Evolutionary conservation across 2,113 vertebrate species (phyloP).

Genomic region (Lophius piscatorius): DNA sequence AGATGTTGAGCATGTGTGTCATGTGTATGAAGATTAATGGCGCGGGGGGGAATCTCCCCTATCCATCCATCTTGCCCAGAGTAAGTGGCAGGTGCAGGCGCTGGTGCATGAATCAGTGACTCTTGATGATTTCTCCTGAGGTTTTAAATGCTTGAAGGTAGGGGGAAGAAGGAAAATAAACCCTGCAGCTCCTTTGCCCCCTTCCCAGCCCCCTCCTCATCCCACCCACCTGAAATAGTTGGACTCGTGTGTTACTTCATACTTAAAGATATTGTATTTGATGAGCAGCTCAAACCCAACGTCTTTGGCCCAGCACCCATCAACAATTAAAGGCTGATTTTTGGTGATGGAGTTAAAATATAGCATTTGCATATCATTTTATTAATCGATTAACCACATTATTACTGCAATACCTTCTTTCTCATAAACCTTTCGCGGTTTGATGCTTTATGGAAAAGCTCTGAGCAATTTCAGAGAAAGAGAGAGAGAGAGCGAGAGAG

Average conservation of each 20-base stretch:
- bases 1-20: slow-evolving; percentile 43
- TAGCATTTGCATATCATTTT: too few species aligned
- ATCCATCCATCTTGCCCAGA: slow-evolving; percentile 63
- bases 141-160: slow-evolving; percentile 35
- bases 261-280: slow-evolving; percentile 15
- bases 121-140: slow-evolving; percentile 71
- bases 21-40: slow-evolving; percentile 72
- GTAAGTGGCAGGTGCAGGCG: slow-evolving; percentile 73
- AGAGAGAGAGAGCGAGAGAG: slow-evolving; percentile 14
- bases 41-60: slow-evolving; percentile 41
- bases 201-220: background rate
- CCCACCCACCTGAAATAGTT: slow-evolving; percentile 31
- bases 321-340: background rate
- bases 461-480: background rate
- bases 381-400: too few species aligned
- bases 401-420: too few species aligned
- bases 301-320: background rate
- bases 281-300: background rate
- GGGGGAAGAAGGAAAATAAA: too few species aligned
- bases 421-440: too few species aligned
- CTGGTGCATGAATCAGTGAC: slow-evolving; percentile 67
- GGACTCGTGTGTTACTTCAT: slow-evolving; percentile 6
- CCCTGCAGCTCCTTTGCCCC: too few species aligned
- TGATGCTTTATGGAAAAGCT: slow-evolving; percentile 6
- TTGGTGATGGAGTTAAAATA: too few species aligned